A percentile compares a stretch with the other conserved stretches of the same genome.
Evolutionary conservation across 2,797 vertebrate species (phyloP).

Genomic region (Chelonia mydas): DNA sequence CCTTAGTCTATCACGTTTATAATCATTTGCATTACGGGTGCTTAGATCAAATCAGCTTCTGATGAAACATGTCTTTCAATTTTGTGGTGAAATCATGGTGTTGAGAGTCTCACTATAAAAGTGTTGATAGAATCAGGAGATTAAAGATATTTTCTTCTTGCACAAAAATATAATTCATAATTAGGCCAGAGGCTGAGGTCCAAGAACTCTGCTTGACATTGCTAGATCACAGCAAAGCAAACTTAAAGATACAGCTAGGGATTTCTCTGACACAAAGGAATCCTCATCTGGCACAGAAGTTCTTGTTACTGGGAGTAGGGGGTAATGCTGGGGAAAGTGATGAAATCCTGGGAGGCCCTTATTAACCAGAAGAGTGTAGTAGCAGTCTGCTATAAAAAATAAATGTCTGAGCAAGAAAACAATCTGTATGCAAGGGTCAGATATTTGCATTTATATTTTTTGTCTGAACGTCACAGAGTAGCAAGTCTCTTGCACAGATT

Average conservation of each 20-base stretch:
- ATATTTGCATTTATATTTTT: not conserved
- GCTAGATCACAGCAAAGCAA: not conserved
- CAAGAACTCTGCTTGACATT: not conserved
- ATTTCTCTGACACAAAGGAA: not conserved
- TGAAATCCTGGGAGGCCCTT: not conserved
- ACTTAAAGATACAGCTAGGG: not conserved
- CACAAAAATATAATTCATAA: not conserved
- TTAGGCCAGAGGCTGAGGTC: not conserved
- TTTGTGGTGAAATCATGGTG: not conserved
- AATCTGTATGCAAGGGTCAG: not conserved
- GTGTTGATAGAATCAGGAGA: not conserved
- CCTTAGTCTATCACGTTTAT: not conserved
- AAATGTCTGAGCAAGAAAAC: not conserved
- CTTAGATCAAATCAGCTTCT: not conserved
- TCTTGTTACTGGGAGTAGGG: not conserved
- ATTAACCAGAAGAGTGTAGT: not conserved
- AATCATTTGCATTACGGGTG: not conserved
- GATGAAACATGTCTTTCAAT: not conserved
- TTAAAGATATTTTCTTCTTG: not conserved
- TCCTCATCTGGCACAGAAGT: not conserved
- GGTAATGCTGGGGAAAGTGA: not conserved
- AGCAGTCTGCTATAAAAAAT: not conserved
- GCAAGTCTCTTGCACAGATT: not conserved
- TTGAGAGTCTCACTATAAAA: not conserved
- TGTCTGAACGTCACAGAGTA: not conserved